Percentiles rank a stretch among this genome's conserved stretches.
phyloP scores from a whole-genome alignment of 2,797 vertebrate genomes.

The Oryzias sinensis region DNA sequence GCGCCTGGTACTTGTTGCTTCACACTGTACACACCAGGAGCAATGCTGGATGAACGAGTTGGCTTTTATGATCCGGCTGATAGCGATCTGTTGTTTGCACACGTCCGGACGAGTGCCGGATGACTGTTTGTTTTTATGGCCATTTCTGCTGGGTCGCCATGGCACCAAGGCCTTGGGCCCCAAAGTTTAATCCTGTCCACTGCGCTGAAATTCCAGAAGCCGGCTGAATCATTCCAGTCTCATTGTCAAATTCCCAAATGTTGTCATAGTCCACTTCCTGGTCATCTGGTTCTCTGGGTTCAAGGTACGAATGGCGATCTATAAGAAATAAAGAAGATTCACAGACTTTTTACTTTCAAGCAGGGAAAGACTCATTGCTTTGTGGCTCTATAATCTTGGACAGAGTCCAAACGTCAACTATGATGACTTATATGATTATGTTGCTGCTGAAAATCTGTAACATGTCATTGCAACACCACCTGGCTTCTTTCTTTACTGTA shows the following conservation, averaged over 20 bases:
- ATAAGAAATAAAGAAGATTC: slow-evolving; percentile 48
- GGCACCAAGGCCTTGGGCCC: slow-evolving; percentile 70
- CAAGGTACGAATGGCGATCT: slow-evolving; percentile 78
- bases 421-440: slow-evolving; percentile 25
- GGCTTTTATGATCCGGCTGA: slow-evolving; percentile 66
- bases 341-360: slow-evolving; percentile 46
- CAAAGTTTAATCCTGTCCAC: slow-evolving; percentile 75
- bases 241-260: slow-evolving; percentile 80
- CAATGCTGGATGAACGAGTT: slow-evolving; percentile 30
- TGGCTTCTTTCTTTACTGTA: background rate
- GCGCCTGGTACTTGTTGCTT: slow-evolving; percentile 29
- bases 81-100: slow-evolving; percentile 79
- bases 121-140: slow-evolving; percentile 79
- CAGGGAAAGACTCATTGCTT: slow-evolving; percentile 35
- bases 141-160: slow-evolving; percentile 81
- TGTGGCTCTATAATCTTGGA: slow-evolving; percentile 30
- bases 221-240: slow-evolving; percentile 76
- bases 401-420: slow-evolving; percentile 9
- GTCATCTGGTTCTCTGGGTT: slow-evolving; percentile 80
- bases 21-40: slow-evolving; percentile 51
- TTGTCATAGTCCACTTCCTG: slow-evolving; percentile 87
- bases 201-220: slow-evolving; percentile 77
- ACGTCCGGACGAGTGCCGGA: slow-evolving; percentile 72
- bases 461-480: slow-evolving; percentile 24
- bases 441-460: slow-evolving; percentile 34